A percentile compares a stretch with the other conserved stretches of the same genome.
Conservation (phyloP, 92 coral and sea anemone species). For the Hydrozoanthus gracilis region DNA sequence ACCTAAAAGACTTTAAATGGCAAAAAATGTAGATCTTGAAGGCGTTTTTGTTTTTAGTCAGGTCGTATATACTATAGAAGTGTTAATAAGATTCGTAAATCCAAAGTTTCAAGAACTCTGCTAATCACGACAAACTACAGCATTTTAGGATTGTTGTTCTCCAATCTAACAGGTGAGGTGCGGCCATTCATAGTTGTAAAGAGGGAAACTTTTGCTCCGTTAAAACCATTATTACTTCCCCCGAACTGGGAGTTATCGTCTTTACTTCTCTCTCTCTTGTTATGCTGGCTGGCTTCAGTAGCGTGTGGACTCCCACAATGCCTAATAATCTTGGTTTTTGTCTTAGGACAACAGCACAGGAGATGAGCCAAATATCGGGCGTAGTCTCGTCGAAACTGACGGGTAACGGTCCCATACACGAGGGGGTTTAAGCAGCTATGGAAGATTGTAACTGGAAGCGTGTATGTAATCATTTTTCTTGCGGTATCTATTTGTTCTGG, state of each 20-base stretch:
- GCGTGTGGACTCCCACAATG: slow-evolving; percentile 33
- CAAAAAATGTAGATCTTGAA: too few species aligned
- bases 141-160: neutral
- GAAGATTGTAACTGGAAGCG: slow-evolving; percentile 26
- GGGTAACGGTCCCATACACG: slow-evolving; percentile 48
- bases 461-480: slow-evolving; percentile 26
- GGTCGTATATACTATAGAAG: too few species aligned
- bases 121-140: neutral
- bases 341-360: slow-evolving; percentile 65
- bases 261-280: neutral
- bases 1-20: too few species aligned
- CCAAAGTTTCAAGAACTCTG: too few species aligned
- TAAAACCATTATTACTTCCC: slow-evolving; percentile 15
- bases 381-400: slow-evolving; percentile 61
- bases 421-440: slow-evolving; percentile 39
- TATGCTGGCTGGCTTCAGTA: slow-evolving; percentile 29
- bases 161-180: neutral
- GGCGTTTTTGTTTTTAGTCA: too few species aligned
- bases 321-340: neutral
- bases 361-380: slow-evolving; percentile 79
- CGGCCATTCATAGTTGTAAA: neutral
- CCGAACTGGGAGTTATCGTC: slow-evolving; percentile 5
- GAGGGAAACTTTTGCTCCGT: slow-evolving; percentile 19
- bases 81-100: too few species aligned
- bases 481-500: slow-evolving; percentile 55